phyloP scores from a whole-genome alignment of 2,113 vertebrate species.

The Pandion haliaetus region DNA sequence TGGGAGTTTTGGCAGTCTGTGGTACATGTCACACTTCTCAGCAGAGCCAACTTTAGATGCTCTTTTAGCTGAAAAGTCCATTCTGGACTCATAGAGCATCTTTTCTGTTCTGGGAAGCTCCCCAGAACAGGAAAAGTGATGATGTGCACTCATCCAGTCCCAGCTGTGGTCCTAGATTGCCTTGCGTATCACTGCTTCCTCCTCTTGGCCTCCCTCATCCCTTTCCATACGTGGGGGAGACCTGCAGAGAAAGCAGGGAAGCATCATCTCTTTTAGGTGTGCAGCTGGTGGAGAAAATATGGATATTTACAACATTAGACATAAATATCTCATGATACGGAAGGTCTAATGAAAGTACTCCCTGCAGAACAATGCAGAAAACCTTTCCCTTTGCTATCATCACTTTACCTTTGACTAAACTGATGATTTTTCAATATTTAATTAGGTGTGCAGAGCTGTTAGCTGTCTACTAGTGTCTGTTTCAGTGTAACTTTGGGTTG shows the following conservation, averaged over 20 bases:
- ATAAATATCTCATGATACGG: background rate
- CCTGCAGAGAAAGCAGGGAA: background rate
- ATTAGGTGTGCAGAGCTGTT: background rate
- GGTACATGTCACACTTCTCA: background rate
- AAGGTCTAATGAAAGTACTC: background rate
- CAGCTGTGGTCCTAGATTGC: rapidly evolving
- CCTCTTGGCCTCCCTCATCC: background rate
- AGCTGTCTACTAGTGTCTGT: background rate
- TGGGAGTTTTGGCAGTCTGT: slow-evolving; percentile 23
- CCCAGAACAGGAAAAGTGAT: background rate
- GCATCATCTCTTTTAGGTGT: background rate
- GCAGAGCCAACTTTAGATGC: slow-evolving; percentile 11
- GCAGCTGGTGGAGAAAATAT: background rate
- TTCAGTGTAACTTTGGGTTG: background rate
- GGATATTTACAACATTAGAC: background rate
- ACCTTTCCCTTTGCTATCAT: background rate
- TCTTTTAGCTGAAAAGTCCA: background rate
- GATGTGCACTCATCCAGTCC: background rate
- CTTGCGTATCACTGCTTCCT: background rate
- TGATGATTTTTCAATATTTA: background rate
- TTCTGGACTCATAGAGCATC: background rate
- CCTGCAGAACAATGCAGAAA: background rate
- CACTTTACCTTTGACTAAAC: background rate
- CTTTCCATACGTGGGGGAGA: background rate
- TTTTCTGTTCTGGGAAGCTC: background rate